phyloP scores from a whole-genome alignment of 2,888 invertebrate species.

The Serripes groenlandicus region DNA sequence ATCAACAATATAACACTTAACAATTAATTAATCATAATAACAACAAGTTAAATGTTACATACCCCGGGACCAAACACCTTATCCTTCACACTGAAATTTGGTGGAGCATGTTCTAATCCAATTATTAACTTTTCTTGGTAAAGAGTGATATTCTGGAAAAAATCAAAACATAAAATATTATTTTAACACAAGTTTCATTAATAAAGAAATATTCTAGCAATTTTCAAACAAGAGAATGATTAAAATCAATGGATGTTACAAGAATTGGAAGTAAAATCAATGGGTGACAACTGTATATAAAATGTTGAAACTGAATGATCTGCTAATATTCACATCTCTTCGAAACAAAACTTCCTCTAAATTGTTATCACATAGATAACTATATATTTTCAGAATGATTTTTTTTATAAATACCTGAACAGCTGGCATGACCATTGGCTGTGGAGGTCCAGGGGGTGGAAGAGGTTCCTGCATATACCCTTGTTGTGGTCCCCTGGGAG shows the following conservation, averaged over 20 bases:
- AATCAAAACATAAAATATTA: background rate
- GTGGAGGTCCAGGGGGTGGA: conserved; percentile 11
- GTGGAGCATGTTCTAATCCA: conserved; percentile 92
- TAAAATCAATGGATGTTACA: too few relatives aligned
- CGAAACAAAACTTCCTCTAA: too few relatives aligned
- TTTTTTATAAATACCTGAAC: too few relatives aligned
- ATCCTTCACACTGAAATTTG: conserved; percentile 91
- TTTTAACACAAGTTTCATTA: too few relatives aligned
- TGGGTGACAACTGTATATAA: too few relatives aligned
- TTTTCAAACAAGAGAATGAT: background rate
- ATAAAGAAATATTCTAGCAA: too few relatives aligned
- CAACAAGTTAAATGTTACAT: conserved; percentile 59
- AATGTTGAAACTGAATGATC: too few relatives aligned
- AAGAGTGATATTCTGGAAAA: conserved; percentile 74
- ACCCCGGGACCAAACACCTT: conserved; percentile 90
- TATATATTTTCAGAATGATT: too few relatives aligned
- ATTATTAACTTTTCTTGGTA: conserved; percentile 91
- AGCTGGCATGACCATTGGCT: conserved; percentile 12
- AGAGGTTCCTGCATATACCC: conserved; percentile 52
- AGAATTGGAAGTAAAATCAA: too few relatives aligned
- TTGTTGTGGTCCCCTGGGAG: conserved; percentile 55
- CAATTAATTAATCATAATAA: background rate
- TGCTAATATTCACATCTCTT: too few relatives aligned
- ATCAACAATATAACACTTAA: background rate
- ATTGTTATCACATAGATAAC: too few relatives aligned